phyloP scores from a whole-genome alignment of 2,113 vertebrate species.

The Arvicanthis niloticus region DNA sequence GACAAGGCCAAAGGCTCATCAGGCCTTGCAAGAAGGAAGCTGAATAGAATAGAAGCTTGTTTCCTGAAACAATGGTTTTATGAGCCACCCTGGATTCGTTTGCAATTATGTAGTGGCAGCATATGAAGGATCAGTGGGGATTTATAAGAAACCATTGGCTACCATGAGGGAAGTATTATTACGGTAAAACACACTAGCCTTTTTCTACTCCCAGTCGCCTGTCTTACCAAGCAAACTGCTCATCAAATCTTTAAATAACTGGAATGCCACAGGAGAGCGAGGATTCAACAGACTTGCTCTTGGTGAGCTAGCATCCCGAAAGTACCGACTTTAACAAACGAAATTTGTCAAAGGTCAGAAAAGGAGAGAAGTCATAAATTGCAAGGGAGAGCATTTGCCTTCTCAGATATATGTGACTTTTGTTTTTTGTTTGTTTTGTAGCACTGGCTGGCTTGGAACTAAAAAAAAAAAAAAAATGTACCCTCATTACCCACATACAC shows the following conservation, averaged over 20 bases:
- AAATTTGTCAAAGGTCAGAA: not conserved
- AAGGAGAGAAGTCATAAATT: not conserved
- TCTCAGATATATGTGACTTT: not conserved
- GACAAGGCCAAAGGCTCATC: constrained; percentile 66
- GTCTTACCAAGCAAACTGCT: not conserved
- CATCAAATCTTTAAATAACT: constrained; percentile 16
- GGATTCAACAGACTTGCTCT: not conserved
- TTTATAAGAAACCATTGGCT: constrained; percentile 3
- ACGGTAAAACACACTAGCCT: not conserved
- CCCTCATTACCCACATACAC: too few species aligned
- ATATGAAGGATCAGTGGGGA: not conserved
- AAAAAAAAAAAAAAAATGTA: too few species aligned
- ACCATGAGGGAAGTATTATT: not conserved
- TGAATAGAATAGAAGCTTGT: constrained; percentile 67
- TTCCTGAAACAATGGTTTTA: constrained; percentile 35
- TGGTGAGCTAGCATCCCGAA: not conserved
- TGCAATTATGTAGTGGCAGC: not conserved
- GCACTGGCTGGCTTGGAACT: not conserved
- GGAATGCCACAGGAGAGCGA: not conserved
- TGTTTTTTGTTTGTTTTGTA: not conserved
- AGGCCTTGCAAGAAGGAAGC: constrained; percentile 62
- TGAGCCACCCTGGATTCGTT: not conserved
- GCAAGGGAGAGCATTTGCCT: not conserved
- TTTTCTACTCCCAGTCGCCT: not conserved
- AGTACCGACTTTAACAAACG: not conserved